These are phyloP conservation scores for Falco concolor DNA, from an alignment of 2,797 vertebrate species.

Conservation along the genomic window DNA sequence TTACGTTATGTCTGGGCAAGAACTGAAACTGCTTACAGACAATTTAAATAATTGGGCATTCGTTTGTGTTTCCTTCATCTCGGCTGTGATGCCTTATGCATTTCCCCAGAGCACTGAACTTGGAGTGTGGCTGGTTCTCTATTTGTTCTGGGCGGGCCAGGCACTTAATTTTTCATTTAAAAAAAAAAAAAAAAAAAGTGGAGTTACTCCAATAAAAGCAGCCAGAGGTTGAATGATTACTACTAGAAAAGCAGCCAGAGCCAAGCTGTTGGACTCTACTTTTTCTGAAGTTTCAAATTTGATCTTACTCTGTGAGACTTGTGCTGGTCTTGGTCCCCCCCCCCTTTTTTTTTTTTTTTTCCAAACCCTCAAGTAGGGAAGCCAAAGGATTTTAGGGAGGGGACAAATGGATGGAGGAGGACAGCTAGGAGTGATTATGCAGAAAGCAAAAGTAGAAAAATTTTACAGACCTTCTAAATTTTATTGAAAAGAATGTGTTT, in stretches of 20 bases:
- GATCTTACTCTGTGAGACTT: not conserved
- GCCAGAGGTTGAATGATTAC: not conserved
- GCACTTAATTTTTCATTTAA: not conserved
- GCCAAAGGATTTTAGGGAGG: not conserved
- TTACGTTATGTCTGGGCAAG: slow-evolving; percentile 27
- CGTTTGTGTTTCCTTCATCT: not conserved
- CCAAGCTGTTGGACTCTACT: not conserved
- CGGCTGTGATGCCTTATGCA: not conserved
- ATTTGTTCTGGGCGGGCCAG: not conserved
- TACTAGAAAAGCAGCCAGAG: not conserved
- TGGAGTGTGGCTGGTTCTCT: not conserved
- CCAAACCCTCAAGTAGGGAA: not conserved
- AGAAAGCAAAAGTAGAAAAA: not conserved
- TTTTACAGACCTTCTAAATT: not conserved
- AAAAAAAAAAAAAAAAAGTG: not conserved
- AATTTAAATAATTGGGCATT: not conserved
- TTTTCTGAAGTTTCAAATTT: not conserved
- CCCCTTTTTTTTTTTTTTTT: too few relatives aligned
- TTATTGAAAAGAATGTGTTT: not conserved
- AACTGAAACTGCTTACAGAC: not conserved
- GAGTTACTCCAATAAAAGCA: not conserved
- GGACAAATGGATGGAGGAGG: not conserved
- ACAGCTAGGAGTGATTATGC: not conserved
- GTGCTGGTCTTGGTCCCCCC: rapidly evolving
- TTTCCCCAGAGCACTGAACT: not conserved